A percentile compares a stretch with the other conserved stretches of the same genome.
Evolutionary conservation across 2,888 invertebrate genomes (phyloP).

Genomic region (Syrista parreyssii): DNA sequence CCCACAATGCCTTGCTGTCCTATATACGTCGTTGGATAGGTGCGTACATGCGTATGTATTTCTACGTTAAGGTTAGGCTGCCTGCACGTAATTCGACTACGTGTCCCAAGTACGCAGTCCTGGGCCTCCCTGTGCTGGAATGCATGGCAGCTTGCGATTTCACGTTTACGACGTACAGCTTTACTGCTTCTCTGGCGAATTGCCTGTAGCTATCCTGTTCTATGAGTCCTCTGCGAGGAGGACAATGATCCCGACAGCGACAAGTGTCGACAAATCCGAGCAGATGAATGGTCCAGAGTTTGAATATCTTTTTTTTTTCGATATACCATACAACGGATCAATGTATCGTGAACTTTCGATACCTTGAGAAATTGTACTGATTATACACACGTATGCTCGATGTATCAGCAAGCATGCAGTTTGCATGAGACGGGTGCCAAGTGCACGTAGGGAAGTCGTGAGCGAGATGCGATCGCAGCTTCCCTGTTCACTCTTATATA

Average conservation of each 20-base stretch:
- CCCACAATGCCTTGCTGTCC: neutral
- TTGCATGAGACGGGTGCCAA: neutral
- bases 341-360: neutral
- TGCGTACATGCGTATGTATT: neutral
- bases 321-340: neutral
- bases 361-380: neutral
- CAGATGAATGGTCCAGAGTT: neutral
- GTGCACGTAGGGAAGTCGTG: neutral
- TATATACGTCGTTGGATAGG: neutral
- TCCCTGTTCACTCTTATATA: neutral
- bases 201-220: neutral
- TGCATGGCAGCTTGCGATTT: slow-evolving; percentile 20
- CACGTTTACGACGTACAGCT: slow-evolving; percentile 32
- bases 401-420: neutral
- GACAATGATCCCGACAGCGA: neutral
- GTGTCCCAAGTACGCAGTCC: neutral
- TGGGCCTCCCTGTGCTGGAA: neutral
- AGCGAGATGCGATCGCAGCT: neutral
- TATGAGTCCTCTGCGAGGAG: neutral
- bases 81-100: neutral
- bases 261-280: neutral
- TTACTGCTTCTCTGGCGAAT: slow-evolving; percentile 25
- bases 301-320: neutral
- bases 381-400: neutral
- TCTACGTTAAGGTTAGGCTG: neutral